Conservation (phyloP, 2,113 vertebrate genomes). For the Rhipidura dahli region DNA sequence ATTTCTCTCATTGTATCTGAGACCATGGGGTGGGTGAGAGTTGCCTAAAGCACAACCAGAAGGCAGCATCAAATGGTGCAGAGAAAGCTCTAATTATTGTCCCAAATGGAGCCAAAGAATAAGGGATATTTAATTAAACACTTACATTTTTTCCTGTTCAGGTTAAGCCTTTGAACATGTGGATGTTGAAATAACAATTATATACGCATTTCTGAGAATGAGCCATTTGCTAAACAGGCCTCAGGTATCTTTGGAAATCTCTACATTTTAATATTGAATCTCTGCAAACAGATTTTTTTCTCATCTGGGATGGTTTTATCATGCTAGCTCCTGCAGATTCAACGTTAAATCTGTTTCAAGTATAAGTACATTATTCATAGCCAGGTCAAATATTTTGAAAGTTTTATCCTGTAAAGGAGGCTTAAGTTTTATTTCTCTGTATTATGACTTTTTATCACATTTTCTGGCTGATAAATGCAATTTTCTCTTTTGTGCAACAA, state of each 20-base stretch:
- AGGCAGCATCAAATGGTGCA: not conserved
- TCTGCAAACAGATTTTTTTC: not conserved
- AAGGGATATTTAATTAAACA: not conserved
- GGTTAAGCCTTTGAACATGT: not conserved
- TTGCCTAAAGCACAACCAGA: not conserved
- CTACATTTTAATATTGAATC: rapidly evolving
- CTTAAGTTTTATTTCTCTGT: not conserved
- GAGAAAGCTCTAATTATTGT: not conserved
- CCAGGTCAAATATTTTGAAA: not conserved
- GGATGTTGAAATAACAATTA: not conserved
- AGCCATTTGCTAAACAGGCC: not conserved
- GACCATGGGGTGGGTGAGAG: not conserved
- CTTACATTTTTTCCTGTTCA: not conserved
- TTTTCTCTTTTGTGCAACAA: not conserved
- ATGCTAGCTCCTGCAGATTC: not conserved
- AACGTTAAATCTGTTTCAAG: not conserved
- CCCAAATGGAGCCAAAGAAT: not conserved
- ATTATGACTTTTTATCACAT: not conserved
- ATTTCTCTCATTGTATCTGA: not conserved
- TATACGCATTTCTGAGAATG: not conserved
- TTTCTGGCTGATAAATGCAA: not conserved
- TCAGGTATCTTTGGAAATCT: not conserved
- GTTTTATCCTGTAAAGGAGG: not conserved
- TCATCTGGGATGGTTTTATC: not conserved
- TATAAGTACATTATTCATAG: not conserved